These are phyloP conservation scores for Synanthedon tipuliformis DNA, from an alignment of 2,888 invertebrate genomes.

Conservation along the genomic window DNA sequence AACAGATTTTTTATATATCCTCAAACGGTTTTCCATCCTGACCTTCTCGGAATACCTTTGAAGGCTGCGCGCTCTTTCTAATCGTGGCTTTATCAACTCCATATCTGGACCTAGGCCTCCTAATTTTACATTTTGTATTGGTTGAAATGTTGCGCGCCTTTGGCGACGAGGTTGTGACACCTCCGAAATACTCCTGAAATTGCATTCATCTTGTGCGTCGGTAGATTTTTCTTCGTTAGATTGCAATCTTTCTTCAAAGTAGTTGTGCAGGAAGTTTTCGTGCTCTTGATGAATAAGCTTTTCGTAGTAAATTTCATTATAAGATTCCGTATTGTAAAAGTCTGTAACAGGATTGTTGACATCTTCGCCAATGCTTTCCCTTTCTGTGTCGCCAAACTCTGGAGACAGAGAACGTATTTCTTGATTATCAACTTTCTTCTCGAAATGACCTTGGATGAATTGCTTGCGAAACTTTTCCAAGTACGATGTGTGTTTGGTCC, in stretches of 20 bases:
- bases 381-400: constrained; percentile 55
- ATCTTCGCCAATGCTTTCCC: constrained; percentile 45
- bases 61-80: constrained; percentile 57
- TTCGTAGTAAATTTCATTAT: constrained; percentile 58
- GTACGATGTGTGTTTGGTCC: constrained; percentile 33
- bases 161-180: constrained; percentile 34
- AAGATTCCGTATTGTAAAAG: constrained; percentile 51
- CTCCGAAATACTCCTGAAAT: constrained; percentile 51
- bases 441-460: constrained; percentile 19
- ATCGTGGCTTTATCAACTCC: constrained; percentile 49
- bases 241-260: constrained; percentile 30
- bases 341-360: constrained; percentile 23
- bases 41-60: constrained; percentile 63
- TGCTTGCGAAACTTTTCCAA: constrained; percentile 55
- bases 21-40: constrained; percentile 54
- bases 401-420: constrained; percentile 55
- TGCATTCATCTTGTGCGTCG: constrained; percentile 22
- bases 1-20: constrained; percentile 47
- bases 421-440: constrained; percentile 15
- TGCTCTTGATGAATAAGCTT: constrained; percentile 37
- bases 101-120: constrained; percentile 58
- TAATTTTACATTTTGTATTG: constrained; percentile 36
- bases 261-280: constrained; percentile 30
- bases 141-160: constrained; percentile 32
- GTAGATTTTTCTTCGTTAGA: constrained; percentile 22